Conservation (phyloP, 2,113 vertebrate species). For the Nyctereutes procyonoides region DNA sequence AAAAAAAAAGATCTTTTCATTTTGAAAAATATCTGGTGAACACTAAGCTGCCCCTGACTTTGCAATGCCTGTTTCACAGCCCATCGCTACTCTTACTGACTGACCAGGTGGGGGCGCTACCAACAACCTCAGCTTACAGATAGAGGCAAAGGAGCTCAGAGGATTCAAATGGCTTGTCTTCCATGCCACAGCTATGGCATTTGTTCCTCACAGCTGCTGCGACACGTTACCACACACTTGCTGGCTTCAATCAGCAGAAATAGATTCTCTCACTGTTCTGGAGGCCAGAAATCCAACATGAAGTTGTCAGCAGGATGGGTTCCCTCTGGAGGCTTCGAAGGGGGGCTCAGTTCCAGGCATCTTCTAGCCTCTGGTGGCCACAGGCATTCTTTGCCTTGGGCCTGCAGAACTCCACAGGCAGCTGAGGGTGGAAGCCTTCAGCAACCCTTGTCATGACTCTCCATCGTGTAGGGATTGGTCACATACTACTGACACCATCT, state of each 20-base stretch:
- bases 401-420: neutral
- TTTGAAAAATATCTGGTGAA: neutral
- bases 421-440: neutral
- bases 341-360: fast-evolving
- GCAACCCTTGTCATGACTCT: neutral
- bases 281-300: neutral
- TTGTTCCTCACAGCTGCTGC: neutral
- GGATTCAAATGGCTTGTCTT: neutral
- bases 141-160: neutral
- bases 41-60: neutral
- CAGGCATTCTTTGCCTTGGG: neutral
- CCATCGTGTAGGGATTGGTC: neutral
- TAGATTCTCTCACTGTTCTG: neutral
- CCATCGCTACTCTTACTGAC: fast-evolving
- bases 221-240: neutral
- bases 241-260: neutral
- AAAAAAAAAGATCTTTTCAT: neutral
- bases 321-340: neutral
- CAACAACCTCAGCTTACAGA: neutral
- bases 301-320: neutral
- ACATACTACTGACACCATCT: fast-evolving
- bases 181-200: neutral
- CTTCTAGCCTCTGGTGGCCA: neutral
- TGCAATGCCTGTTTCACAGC: neutral
- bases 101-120: fast-evolving